These are phyloP conservation scores for Anarsia innoxiella DNA, from an alignment of 2,888 invertebrate genomes.

Conservation along the genomic window DNA sequence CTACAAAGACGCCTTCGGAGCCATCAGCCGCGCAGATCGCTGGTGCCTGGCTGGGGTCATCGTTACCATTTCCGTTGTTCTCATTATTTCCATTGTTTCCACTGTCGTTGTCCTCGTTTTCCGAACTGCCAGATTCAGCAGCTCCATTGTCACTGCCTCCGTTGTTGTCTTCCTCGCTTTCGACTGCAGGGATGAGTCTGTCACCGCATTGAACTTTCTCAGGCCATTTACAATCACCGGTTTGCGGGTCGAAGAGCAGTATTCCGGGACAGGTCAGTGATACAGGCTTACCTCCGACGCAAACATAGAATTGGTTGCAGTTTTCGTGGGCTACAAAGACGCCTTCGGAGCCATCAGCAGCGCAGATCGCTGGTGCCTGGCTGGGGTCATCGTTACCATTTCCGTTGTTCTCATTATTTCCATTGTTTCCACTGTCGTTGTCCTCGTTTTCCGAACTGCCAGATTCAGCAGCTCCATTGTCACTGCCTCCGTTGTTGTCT, in stretches of 20 bases:
- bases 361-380: slow-evolving; percentile 27
- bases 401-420: slow-evolving; percentile 15
- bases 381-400: slow-evolving; percentile 9
- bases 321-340: slow-evolving; percentile 33
- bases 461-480: background rate
- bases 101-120: slow-evolving; percentile 1
- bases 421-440: slow-evolving; percentile 23
- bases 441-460: background rate
- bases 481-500: background rate
- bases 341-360: slow-evolving; percentile 25
- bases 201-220: slow-evolving; percentile 25
- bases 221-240: slow-evolving; percentile 30
- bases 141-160: background rate
- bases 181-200: slow-evolving; percentile 15
- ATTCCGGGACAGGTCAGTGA: slow-evolving; percentile 17
- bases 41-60: slow-evolving; percentile 26
- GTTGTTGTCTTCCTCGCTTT: slow-evolving; percentile 4
- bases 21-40: slow-evolving; percentile 26
- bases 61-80: slow-evolving; percentile 11
- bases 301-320: slow-evolving; percentile 34
- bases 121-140: slow-evolving; percentile 4
- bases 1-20: slow-evolving; percentile 30
- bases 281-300: slow-evolving; percentile 23
- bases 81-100: background rate
- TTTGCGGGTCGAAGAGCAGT: slow-evolving; percentile 15